Base-by-base conservation (phyloP, 2,797 vertebrate genomes). In the Babyrousa celebensis region DNA sequence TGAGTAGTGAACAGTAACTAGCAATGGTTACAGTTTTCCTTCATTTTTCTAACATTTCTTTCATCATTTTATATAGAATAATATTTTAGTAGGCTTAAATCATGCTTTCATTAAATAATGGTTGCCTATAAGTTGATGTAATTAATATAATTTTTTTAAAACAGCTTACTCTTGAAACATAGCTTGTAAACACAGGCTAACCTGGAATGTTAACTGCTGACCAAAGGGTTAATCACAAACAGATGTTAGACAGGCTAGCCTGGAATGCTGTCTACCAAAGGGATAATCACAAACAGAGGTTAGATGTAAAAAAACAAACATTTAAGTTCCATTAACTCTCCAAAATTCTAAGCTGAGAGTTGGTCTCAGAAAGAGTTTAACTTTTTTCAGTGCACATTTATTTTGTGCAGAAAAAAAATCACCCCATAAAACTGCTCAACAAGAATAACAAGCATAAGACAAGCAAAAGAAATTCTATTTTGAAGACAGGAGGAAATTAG, bases 181-280 rank as follows among this genome's bases (percentile, higher is more conserved):
- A 84, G 63, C 40, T 91, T 86, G 16, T 95, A 78, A 97, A 96
- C 21, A 60, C 32, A 85, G 71, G 21, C 75, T 67, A 91, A 79
- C n/a, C 71, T 72, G 16, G 67, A 80, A 15, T 63, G 40, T 36
- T 36, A 36, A 36, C 72, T 74, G 68, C 27, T 54, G 94, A 56
- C 27, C 74, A 91, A 93, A 84, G 18, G 21, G 36, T 68, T 75
- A 80, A 89, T 17, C 67, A 89, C 72, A 83, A 80, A 85, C 23
- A 94, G 67, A 88, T 90, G 58, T 63, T 27, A 27, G 67, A 63
- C 36, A 88, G 71, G 21, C 80, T 67, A 91, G 83, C n/a, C 71
- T 71, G 16, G 67, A 80, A 15, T 63, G 40, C 72, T 74, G 63
- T 23, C 60, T 95, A 56, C 27, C 74, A 91, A 93, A 84, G 18